phyloP scores from a whole-genome alignment of 2,113 vertebrate species.

The Elaphurus davidianus region DNA sequence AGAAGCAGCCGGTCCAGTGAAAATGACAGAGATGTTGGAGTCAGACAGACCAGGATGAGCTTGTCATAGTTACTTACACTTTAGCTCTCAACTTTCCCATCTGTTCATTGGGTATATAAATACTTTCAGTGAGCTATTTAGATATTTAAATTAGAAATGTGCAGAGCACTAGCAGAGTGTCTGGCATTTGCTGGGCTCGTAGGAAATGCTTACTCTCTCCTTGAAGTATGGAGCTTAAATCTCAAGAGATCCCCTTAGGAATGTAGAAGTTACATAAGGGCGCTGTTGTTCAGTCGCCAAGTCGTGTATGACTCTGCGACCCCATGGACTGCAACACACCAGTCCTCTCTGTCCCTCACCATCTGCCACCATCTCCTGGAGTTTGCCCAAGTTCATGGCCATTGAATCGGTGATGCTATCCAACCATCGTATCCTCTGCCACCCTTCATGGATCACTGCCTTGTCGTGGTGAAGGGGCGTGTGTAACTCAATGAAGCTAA shows the following conservation, averaged over 20 bases:
- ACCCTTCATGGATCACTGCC: background rate
- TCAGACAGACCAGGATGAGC: background rate
- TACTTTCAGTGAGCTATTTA: background rate
- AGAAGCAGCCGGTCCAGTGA: background rate
- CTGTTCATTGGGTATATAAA: background rate
- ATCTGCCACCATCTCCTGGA: background rate
- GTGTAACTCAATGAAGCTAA: background rate
- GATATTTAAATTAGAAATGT: background rate
- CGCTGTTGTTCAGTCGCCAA: background rate
- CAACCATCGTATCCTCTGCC: background rate
- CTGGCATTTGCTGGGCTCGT: background rate
- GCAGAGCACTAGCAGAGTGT: background rate
- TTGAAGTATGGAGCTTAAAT: background rate
- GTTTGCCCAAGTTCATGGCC: background rate
- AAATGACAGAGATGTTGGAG: background rate
- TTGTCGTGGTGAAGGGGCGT: accelerated
- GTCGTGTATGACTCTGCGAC: background rate
- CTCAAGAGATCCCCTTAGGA: background rate
- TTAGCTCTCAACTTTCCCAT: background rate
- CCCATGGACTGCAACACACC: background rate
- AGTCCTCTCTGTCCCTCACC: background rate
- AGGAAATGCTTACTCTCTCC: background rate
- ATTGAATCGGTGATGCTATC: background rate
- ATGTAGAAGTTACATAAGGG: background rate
- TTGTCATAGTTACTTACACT: background rate